Evolutionary conservation across 2,888 invertebrate species (phyloP).

Genomic region (Eupithecia pulchellata): DNA sequence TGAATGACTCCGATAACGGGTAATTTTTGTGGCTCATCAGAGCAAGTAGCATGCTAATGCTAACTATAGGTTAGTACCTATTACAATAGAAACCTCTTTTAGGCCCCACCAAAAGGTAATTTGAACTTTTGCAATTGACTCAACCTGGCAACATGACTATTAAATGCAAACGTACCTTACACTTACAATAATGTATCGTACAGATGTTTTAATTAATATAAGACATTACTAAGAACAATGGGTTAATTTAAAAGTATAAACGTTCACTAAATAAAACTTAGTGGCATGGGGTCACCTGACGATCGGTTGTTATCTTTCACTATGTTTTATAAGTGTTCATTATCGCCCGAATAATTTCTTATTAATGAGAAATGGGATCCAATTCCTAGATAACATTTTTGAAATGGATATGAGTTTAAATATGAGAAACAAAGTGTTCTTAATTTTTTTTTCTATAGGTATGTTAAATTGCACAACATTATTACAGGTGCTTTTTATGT

Average conservation of each 20-base stretch:
- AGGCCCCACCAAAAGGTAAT: neutral
- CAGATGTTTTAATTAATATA: neutral
- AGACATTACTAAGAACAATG: conserved; percentile 19
- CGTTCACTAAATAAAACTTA: conserved; percentile 1
- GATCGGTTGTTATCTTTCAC: neutral
- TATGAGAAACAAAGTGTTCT: neutral
- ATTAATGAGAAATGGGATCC: neutral
- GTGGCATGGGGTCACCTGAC: conserved; percentile 18
- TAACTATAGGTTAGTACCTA: too few species aligned
- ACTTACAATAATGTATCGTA: neutral
- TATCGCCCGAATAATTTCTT: neutral
- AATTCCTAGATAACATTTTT: neutral
- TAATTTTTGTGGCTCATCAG: neutral
- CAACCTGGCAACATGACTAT: conserved; percentile 11
- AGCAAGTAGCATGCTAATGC: too few species aligned
- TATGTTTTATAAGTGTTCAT: neutral
- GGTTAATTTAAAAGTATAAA: conserved; percentile 30
- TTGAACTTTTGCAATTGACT: neutral
- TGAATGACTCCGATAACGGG: too few species aligned
- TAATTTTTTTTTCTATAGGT: neutral
- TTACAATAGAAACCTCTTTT: neutral
- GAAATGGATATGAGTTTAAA: neutral
- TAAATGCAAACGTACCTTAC: neutral
- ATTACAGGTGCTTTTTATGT: neutral
- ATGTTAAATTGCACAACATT: too few species aligned